Base-by-base conservation (phyloP, 2,797 vertebrate species). In the Ctenopoma kingsleyae region DNA sequence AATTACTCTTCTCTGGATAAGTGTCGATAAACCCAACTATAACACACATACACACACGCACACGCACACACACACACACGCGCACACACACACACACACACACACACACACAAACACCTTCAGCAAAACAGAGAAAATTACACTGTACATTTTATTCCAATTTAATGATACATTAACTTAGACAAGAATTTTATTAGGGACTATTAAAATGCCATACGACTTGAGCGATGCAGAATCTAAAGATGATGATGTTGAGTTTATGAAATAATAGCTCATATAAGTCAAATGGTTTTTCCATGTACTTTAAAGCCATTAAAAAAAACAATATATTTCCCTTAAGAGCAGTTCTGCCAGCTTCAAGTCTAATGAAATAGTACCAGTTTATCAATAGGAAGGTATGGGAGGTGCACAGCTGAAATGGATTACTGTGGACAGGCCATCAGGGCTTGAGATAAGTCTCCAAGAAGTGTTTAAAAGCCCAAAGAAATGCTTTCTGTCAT, bases 381-480 rank as follows among this genome's bases (percentile, higher is more conserved):
- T 96, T 96, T 93, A 96, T 97, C 95, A 95, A 95, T 95, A 95
- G 90, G 83, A 89, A 89, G 78, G 91, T 87, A 91, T 84, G 82
- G 80, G 79, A 80, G 92, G 94, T 87, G 92, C 83, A 81, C 87
- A 89, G 93, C 94, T 95, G 93, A 94, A 95, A 95, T 95, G 93
- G 95, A 97, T 96, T 95, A 92, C 83, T 89, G 91, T 91, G 93
- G 96, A 96, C 96, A 96, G 94, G 93, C 89, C 85, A 89, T 92
- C 95, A 84, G 38, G 84, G 92, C 93, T 91, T 93, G 80, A 95
- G 95, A 96, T 95, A 95, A 95, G 94, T 94, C 91, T 89, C 86
- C 58, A 62, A 91, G 83, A 74, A 93, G 90, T 94, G 89, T 94
- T 95, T 95, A 95, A 95, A 96, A 94, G 93, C 92, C 94, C 94